phyloP scores from a whole-genome alignment of 1,140 invertebrate species.

The Scaptodrosophila lebanonensis region DNA sequence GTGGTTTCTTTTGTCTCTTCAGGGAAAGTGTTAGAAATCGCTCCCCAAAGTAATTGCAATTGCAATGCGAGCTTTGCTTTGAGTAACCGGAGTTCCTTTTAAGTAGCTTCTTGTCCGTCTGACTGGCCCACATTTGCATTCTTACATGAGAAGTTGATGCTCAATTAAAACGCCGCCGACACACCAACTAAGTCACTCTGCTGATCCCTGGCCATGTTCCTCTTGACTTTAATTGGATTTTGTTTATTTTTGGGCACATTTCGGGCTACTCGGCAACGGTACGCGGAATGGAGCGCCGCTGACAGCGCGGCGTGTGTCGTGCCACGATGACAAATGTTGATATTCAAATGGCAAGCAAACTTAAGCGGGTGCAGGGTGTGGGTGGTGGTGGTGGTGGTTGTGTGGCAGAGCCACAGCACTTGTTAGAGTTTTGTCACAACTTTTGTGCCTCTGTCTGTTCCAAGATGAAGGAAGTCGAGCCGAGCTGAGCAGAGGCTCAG shows the following conservation, averaged over 20 bases:
- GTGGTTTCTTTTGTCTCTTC: slow-evolving; percentile 16
- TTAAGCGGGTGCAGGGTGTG: slow-evolving; percentile 22
- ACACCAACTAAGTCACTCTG: slow-evolving; percentile 18
- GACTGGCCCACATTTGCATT: slow-evolving; percentile 60
- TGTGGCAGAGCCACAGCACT: slow-evolving; percentile 23
- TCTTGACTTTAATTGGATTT: slow-evolving; percentile 72
- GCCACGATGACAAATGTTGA: slow-evolving; percentile 73
- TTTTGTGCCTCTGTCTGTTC: too few species aligned
- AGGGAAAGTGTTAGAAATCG: slow-evolving; percentile 62
- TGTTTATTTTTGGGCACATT: slow-evolving; percentile 67
- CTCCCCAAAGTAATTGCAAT: slow-evolving; percentile 57
- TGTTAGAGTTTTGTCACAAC: slow-evolving; percentile 43
- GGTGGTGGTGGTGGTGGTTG: background rate
- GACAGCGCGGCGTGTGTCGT: too few species aligned
- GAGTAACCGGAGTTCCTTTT: slow-evolving; percentile 33
- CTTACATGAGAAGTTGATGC: slow-evolving; percentile 50
- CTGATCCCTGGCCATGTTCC: slow-evolving; percentile 55
- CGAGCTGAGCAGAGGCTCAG: background rate
- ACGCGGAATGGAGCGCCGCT: slow-evolving; percentile 59
- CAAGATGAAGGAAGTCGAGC: too few species aligned
- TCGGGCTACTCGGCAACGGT: slow-evolving; percentile 36
- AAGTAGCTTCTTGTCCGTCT: slow-evolving; percentile 25
- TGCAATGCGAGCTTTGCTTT: slow-evolving; percentile 1
- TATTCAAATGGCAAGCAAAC: slow-evolving; percentile 68
- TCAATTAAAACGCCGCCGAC: slow-evolving; percentile 60